These are phyloP conservation scores for Takifugu flavidus DNA, from an alignment of 2,113 vertebrate genomes.

Conservation along the genomic window DNA sequence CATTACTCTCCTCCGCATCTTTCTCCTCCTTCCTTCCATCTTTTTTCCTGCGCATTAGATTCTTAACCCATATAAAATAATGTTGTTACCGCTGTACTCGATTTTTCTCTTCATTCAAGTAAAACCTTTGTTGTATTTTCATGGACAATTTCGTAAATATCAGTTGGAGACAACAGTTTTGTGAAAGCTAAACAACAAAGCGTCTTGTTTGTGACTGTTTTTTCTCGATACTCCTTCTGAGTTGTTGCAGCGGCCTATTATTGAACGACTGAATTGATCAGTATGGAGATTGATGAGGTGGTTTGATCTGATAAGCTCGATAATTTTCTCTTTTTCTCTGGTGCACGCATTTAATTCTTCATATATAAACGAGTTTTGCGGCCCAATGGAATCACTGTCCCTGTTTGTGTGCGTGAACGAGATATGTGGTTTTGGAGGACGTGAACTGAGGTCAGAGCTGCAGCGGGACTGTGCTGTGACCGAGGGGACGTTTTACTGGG, in stretches of 20 bases:
- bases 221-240: not conserved
- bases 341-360: constrained; percentile 25
- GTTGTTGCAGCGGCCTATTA: constrained; percentile 4
- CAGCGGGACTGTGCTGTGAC: not conserved
- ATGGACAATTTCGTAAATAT: too few species aligned
- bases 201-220: not conserved
- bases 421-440: not conserved
- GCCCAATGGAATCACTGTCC: too few species aligned
- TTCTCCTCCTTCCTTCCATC: not conserved
- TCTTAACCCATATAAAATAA: not conserved
- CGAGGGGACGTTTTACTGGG: not conserved
- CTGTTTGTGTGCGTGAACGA: too few species aligned
- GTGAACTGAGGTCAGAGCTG: not conserved
- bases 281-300: constrained; percentile 28
- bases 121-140: too few species aligned
- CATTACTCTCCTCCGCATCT: not conserved
- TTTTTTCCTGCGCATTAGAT: not conserved
- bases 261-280: constrained; percentile 19
- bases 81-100: constrained; percentile 31
- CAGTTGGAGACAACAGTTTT: not conserved
- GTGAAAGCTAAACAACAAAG: not conserved
- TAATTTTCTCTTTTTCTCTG: constrained; percentile 25
- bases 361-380: too few species aligned
- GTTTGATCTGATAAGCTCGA: constrained; percentile 24
- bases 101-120: too few species aligned